Evolutionary conservation across 2,113 vertebrate species (phyloP).

Genomic region (Benthochromis sp.): DNA sequence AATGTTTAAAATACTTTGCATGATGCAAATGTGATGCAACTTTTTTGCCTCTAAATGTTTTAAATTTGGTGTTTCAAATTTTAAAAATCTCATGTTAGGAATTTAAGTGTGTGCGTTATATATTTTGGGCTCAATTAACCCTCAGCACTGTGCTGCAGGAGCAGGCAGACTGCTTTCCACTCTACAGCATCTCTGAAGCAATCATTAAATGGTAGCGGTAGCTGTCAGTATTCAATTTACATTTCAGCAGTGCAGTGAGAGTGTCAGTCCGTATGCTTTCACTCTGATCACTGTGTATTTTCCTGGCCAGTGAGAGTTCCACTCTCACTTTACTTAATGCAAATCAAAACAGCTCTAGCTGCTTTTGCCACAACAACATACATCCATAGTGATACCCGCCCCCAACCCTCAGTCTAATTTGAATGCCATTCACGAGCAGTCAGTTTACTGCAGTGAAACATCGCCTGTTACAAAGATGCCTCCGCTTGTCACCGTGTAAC

Average conservation of each 20-base stretch:
- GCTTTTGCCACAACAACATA: conserved; percentile 8
- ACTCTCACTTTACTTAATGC: background rate
- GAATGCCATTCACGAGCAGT: background rate
- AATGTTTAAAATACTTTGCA: background rate
- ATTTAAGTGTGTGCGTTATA: background rate
- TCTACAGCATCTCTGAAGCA: background rate
- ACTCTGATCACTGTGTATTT: background rate
- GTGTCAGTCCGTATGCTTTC: background rate
- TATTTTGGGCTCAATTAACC: background rate
- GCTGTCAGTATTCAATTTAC: background rate
- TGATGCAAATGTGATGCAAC: background rate
- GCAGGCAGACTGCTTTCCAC: background rate
- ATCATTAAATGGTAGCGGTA: background rate
- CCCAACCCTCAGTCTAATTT: background rate
- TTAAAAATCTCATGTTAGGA: background rate
- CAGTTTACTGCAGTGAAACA: background rate
- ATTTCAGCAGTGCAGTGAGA: background rate
- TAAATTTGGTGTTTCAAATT: background rate
- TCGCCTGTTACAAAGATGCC: conserved; percentile 1
- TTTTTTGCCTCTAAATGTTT: background rate
- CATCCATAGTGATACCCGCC: background rate
- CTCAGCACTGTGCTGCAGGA: background rate
- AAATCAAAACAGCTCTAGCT: background rate
- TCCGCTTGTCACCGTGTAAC: background rate
- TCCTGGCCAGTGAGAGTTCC: background rate